phyloP scores from a whole-genome alignment of 2,888 invertebrate genomes.

The Agriopis leucophaearia region DNA sequence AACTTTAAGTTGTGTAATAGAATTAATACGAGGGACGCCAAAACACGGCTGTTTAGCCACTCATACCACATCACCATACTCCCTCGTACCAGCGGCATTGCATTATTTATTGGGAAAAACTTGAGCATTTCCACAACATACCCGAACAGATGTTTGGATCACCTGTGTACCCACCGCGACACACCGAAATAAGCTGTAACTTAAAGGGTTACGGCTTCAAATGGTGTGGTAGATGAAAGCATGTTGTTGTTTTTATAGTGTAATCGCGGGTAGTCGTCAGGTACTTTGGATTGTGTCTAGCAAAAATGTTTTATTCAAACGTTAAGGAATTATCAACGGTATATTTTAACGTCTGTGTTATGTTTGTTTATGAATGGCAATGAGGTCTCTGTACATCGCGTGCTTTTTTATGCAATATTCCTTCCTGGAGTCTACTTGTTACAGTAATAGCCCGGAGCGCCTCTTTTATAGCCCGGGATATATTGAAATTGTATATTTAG shows the following conservation, averaged over 20 bases:
- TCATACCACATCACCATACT: constrained; percentile 54
- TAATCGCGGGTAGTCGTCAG: constrained; percentile 59
- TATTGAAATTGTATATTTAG: constrained; percentile 38
- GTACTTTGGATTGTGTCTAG: constrained; percentile 70
- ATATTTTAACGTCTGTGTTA: constrained; percentile 51
- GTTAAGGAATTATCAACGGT: constrained; percentile 58
- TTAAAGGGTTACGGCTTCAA: constrained; percentile 46
- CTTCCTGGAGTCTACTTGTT: constrained; percentile 36
- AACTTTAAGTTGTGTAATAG: constrained; percentile 41
- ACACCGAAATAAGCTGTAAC: constrained; percentile 60
- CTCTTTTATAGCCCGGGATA: constrained; percentile 30
- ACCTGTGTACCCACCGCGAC: constrained; percentile 74
- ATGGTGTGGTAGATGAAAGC: constrained; percentile 41
- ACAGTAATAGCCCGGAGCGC: constrained; percentile 32
- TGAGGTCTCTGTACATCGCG: constrained; percentile 53
- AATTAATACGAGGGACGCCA: constrained; percentile 53
- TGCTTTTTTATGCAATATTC: constrained; percentile 46
- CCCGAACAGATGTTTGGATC: constrained; percentile 75
- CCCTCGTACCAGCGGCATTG: constrained; percentile 61
- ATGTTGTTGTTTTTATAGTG: constrained; percentile 72
- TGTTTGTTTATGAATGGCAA: constrained; percentile 66
- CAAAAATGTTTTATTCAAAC: constrained; percentile 71
- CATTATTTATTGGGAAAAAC: constrained; percentile 84
- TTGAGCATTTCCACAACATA: constrained; percentile 81
- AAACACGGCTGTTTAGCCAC: constrained; percentile 33